Conservation (phyloP, 2,888 invertebrate species). For the Ptychoptera albimana region DNA sequence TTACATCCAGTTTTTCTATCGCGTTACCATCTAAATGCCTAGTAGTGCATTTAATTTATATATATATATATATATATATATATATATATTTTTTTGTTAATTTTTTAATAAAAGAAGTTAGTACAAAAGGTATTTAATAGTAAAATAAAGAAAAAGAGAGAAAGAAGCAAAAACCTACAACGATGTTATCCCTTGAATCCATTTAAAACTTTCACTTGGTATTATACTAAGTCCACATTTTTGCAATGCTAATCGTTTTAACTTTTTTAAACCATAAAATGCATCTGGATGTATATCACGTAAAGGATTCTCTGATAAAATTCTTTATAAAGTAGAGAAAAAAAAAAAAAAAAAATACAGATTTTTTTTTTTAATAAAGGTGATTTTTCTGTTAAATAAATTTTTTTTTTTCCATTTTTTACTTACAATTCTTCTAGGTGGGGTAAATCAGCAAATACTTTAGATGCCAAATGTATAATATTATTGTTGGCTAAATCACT, state of each 20-base stretch:
- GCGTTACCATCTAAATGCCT: too few species aligned
- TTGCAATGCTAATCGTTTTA: slow-evolving; percentile 9
- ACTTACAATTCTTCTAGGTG: slow-evolving; percentile 53
- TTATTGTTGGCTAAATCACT: slow-evolving; percentile 61
- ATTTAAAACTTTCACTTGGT: slow-evolving; percentile 7
- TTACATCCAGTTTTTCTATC: too few species aligned
- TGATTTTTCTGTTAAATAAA: too few species aligned
- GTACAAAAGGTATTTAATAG: too few species aligned
- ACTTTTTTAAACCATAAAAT: slow-evolving; percentile 21
- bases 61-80: too few species aligned
- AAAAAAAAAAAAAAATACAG: too few species aligned
- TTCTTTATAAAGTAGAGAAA: slow-evolving; percentile 33
- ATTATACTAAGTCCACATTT: slow-evolving; percentile 8
- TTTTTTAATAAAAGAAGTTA: too few species aligned
- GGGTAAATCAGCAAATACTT: slow-evolving; percentile 41
- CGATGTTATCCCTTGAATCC: slow-evolving; percentile 5
- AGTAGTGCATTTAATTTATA: too few species aligned
- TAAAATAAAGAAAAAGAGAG: too few species aligned
- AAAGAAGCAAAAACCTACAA: too few species aligned
- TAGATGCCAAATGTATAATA: slow-evolving; percentile 45
- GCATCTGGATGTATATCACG: slow-evolving; percentile 41
- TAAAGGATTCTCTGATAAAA: slow-evolving; percentile 51
- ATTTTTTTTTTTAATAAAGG: too few species aligned
- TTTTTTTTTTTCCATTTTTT: slow-evolving; percentile 3
- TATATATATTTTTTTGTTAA: too few species aligned